phyloP scores from a whole-genome alignment of 2,113 vertebrate species.

The Calcarius ornatus region DNA sequence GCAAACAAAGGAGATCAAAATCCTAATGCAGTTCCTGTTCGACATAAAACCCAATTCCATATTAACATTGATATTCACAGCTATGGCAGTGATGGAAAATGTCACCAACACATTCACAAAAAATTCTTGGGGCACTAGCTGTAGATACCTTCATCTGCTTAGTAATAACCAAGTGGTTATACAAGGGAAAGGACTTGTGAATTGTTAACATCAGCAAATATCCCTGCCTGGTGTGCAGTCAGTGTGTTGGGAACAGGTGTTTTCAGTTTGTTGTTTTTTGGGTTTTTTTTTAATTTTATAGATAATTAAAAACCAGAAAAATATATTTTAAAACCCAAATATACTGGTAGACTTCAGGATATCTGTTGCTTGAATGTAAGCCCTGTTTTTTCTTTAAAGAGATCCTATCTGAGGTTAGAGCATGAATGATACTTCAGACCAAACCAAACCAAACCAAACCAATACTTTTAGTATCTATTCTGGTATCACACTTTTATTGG shows the following conservation, averaged over 20 bases:
- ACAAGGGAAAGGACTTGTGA: not conserved
- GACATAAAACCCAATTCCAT: not conserved
- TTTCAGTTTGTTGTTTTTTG: not conserved
- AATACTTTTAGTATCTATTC: not conserved
- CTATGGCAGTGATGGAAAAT: not conserved
- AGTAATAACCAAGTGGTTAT: not conserved
- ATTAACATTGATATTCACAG: not conserved
- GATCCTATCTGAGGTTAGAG: not conserved
- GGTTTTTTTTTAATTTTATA: not conserved
- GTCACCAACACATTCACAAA: not conserved
- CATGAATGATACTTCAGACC: not conserved
- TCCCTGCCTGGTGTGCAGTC: rapidly evolving
- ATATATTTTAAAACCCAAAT: not conserved
- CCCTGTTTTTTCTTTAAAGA: not conserved
- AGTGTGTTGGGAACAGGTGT: not conserved
- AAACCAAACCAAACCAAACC: not conserved
- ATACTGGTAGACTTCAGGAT: not conserved
- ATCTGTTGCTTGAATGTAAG: not conserved
- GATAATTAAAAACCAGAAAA: not conserved
- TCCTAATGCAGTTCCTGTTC: not conserved
- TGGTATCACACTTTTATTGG: not conserved
- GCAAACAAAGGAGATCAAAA: not conserved
- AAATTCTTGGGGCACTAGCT: not conserved
- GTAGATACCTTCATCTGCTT: not conserved
- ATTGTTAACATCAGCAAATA: rapidly evolving